Conservation (phyloP, 2,888 invertebrate genomes). For the Callinectes sapidus region DNA sequence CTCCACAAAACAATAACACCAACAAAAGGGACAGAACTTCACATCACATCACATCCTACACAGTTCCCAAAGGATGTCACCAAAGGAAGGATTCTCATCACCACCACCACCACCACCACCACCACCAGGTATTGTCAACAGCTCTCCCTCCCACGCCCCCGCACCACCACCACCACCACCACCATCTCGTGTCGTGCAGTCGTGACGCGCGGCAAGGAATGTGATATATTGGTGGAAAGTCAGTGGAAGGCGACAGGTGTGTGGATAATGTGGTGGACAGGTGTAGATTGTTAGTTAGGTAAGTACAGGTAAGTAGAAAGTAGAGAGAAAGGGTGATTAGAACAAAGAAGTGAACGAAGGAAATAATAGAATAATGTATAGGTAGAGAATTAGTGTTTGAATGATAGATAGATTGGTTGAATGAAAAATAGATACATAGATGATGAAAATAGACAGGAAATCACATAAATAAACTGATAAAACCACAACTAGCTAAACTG, state of each 20-base stretch:
- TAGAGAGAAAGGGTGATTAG: too few relatives aligned
- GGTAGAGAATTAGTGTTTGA: too few relatives aligned
- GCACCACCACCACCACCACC: not conserved
- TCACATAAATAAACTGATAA: not conserved
- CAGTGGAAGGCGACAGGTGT: not conserved
- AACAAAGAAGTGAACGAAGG: not conserved
- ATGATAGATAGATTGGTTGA: too few relatives aligned
- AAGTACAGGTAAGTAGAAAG: too few relatives aligned
- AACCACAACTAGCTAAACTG: too few relatives aligned
- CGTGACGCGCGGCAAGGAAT: not conserved
- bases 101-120: not conserved
- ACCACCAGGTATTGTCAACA: not conserved
- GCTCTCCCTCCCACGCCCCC: not conserved
- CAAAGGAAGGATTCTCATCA: not conserved
- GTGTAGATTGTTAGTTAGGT: too few relatives aligned
- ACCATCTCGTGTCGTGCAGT: not conserved
- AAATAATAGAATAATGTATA: too few relatives aligned
- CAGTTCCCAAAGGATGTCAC: not conserved
- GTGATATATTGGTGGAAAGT: not conserved
- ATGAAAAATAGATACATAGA: too few relatives aligned
- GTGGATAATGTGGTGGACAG: not conserved
- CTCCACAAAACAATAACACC: not conserved
- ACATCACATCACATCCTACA: not conserved
- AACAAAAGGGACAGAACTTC: not conserved
- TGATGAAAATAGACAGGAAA: too few relatives aligned